A percentile compares a stretch with the other conserved stretches of the same genome.
phyloP scores from a whole-genome alignment of 2,113 vertebrate genomes.

The Bagarius yarrelli region DNA sequence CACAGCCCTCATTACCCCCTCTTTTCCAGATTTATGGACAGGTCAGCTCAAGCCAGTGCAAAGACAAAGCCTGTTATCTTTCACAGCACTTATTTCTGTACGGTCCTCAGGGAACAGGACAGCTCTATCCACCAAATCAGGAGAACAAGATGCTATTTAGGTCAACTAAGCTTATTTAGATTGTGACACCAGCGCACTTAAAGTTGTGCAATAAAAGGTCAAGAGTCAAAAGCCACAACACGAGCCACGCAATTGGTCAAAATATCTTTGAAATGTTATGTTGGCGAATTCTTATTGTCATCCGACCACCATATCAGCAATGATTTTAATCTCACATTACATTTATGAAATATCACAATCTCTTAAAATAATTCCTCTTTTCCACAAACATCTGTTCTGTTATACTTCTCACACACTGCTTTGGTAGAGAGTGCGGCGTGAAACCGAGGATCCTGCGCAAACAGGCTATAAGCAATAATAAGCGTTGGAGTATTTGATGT shows the following conservation, averaged over 20 bases:
- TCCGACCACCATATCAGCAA: no score
- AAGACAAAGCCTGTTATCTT: conserved; percentile 29
- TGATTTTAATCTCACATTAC: no score
- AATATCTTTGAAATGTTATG: neutral
- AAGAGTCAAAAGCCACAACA: neutral
- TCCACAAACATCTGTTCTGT: neutral
- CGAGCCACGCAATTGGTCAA: neutral
- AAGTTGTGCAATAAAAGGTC: neutral
- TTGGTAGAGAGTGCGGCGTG: neutral
- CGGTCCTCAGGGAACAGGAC: conserved; percentile 13
- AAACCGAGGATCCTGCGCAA: neutral
- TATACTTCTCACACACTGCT: neutral
- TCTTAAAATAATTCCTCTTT: neutral
- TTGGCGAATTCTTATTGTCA: neutral
- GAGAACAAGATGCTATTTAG: neutral
- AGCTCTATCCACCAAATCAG: neutral
- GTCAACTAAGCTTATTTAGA: conserved; percentile 12
- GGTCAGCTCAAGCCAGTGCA: conserved; percentile 32
- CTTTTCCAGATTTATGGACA: conserved; percentile 36
- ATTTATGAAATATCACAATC: neutral
- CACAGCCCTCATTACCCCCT: neutral
- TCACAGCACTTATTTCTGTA: conserved; percentile 17
- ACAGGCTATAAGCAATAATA: neutral
- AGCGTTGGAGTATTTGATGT: conserved; percentile 20
- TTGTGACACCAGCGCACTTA: conserved; percentile 1